Conservation (phyloP, 2,797 vertebrate species). For the Ficedula albicollis region DNA sequence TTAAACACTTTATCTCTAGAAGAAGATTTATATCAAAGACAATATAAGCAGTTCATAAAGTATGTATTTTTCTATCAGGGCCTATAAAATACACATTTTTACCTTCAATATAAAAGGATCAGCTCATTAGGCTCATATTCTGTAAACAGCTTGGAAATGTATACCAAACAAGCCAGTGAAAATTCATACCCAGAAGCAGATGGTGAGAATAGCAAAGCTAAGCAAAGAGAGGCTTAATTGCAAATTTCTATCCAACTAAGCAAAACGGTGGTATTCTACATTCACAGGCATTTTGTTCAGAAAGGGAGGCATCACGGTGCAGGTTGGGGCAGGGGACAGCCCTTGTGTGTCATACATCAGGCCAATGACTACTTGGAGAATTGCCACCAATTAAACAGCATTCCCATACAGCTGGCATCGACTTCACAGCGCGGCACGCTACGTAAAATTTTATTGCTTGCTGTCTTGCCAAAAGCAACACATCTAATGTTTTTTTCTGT, state of each 20-base stretch:
- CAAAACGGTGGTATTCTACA: constrained; percentile 2
- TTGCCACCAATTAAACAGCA: constrained; percentile 53
- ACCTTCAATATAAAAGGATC: constrained; percentile 46
- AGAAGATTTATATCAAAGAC: background rate
- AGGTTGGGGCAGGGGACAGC: constrained; percentile 33
- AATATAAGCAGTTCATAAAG: background rate
- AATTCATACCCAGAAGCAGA: constrained; percentile 66
- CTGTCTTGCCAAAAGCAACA: constrained; percentile 56
- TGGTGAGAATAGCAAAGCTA: constrained; percentile 67
- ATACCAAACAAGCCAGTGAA: constrained; percentile 57
- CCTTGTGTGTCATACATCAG: constrained; percentile 40
- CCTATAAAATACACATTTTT: constrained; percentile 36
- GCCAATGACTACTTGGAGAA: constrained; percentile 52
- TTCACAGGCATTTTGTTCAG: background rate
- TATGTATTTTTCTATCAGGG: background rate
- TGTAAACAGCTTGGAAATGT: constrained; percentile 62
- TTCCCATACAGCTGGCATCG: constrained; percentile 8
- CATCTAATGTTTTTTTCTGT: constrained; percentile 38
- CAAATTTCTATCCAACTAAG: constrained; percentile 49
- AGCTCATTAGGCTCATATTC: constrained; percentile 54
- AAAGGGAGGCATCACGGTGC: background rate
- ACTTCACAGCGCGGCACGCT: constrained; percentile 4
- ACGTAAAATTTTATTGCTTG: constrained; percentile 59
- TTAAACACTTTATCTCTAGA: constrained; percentile 17
- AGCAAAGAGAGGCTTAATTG: constrained; percentile 58